Percentiles rank a stretch among this genome's conserved stretches.
Evolutionary conservation across 2,113 vertebrate species (phyloP).

Genomic region (Phalacrocorax carbo): DNA sequence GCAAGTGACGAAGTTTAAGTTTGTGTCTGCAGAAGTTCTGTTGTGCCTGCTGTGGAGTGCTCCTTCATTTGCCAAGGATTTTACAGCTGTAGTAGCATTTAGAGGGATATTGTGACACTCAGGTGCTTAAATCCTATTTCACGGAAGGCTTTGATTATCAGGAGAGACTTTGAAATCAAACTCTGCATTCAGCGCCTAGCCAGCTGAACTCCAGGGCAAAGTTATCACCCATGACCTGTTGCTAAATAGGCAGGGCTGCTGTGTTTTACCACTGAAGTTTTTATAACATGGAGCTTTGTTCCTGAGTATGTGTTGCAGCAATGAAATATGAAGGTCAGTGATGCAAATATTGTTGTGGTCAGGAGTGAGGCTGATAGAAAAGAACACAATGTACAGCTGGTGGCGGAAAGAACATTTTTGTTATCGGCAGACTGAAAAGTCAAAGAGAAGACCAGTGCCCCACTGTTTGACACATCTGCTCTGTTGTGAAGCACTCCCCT

Average conservation of each 20-base stretch:
- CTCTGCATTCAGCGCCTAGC: background rate
- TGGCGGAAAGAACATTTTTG: background rate
- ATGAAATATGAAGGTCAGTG: constrained; percentile 6
- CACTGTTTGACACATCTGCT: background rate
- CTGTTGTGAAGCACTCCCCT: background rate
- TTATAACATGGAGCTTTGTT: constrained; percentile 16
- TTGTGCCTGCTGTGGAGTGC: background rate
- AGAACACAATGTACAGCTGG: background rate
- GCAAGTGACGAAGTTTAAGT: background rate
- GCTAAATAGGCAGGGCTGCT: constrained; percentile 18
- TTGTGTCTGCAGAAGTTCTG: background rate
- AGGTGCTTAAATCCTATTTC: background rate
- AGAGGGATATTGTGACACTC: background rate
- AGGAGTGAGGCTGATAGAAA: background rate
- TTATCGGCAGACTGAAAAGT: background rate
- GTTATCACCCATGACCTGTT: constrained; percentile 45
- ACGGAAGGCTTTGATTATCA: background rate
- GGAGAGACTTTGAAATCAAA: constrained; percentile 63
- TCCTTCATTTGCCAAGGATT: background rate
- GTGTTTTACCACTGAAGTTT: constrained; percentile 27
- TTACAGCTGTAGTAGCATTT: background rate
- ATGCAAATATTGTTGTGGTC: background rate
- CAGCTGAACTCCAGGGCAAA: constrained; percentile 42
- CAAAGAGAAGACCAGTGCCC: background rate
- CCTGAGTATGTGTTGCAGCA: background rate